A percentile compares a stretch with the other conserved stretches of the same genome.
phyloP scores from a whole-genome alignment of 2,113 vertebrate species.

The Capreolus pygargus region DNA sequence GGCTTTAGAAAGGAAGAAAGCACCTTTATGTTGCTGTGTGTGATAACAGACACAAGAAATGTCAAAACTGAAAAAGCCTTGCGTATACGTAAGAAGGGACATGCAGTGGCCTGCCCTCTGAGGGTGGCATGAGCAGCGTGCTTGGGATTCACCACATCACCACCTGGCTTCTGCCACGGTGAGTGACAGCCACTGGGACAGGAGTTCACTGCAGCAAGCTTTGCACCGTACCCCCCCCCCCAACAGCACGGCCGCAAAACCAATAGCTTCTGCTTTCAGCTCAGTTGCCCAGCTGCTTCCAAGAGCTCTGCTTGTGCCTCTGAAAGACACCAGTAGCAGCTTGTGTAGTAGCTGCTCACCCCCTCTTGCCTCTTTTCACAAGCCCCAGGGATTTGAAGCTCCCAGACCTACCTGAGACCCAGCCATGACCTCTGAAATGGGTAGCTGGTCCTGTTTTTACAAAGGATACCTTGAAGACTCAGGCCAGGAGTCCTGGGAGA shows the following conservation, averaged over 20 bases:
- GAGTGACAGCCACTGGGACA: not conserved
- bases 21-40: not conserved
- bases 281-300: not conserved
- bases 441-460: not conserved
- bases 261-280: not conserved
- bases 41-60: not conserved
- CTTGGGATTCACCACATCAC: not conserved
- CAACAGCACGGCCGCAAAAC: not conserved
- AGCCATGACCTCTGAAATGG: not conserved
- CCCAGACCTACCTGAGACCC: not conserved
- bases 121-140: not conserved
- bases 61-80: not conserved
- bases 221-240: not conserved
- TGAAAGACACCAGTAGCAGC: not conserved
- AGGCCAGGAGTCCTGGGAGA: not conserved
- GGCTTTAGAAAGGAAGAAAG: not conserved
- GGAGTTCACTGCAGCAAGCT: not conserved
- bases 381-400: not conserved
- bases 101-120: not conserved
- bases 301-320: not conserved
- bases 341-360: not conserved
- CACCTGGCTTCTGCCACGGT: fast-evolving
- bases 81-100: not conserved
- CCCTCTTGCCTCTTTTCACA: not conserved
- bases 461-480: not conserved